phyloP scores from a whole-genome alignment of 2,888 invertebrate genomes.

The Acrobasis suavella region DNA sequence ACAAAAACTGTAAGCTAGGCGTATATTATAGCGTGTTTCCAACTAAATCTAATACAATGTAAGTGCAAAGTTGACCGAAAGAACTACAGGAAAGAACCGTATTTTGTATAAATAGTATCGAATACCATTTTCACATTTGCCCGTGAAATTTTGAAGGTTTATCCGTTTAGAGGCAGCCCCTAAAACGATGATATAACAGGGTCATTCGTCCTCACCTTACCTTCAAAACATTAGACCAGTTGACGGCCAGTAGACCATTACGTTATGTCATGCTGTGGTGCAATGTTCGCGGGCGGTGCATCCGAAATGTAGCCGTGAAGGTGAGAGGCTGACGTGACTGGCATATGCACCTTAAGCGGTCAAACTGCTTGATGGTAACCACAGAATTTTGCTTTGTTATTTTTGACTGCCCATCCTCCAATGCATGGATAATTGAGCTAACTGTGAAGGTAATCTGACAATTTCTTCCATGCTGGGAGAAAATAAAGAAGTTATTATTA shows the following conservation, averaged over 20 bases:
- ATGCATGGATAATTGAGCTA: too few species aligned
- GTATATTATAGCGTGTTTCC: too few species aligned
- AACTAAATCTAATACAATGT: too few species aligned
- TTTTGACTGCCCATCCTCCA: too few species aligned
- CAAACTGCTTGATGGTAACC: background rate
- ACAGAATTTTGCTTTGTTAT: background rate
- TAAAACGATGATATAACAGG: background rate
- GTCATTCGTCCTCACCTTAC: background rate
- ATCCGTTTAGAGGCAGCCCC: background rate
- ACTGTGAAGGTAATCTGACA: too few species aligned
- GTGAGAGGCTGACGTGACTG: slow-evolving; percentile 52
- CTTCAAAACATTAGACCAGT: background rate
- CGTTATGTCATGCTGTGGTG: slow-evolving; percentile 12
- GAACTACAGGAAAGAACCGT: background rate
- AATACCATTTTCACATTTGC: background rate
- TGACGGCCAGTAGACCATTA: slow-evolving; percentile 1
- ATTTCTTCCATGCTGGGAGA: too few species aligned
- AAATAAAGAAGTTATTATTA: too few species aligned
- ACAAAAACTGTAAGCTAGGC: too few species aligned
- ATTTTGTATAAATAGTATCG: background rate
- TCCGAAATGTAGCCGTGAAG: slow-evolving; percentile 49
- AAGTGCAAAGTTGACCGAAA: background rate
- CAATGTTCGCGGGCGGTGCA: slow-evolving; percentile 14
- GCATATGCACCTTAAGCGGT: slow-evolving; percentile 1
- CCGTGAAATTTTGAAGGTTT: background rate